Percentiles rank a stretch among this genome's conserved stretches.
Evolutionary conservation across 2,797 vertebrate species (phyloP).

Genomic region (Silurus lanzhouensis): DNA sequence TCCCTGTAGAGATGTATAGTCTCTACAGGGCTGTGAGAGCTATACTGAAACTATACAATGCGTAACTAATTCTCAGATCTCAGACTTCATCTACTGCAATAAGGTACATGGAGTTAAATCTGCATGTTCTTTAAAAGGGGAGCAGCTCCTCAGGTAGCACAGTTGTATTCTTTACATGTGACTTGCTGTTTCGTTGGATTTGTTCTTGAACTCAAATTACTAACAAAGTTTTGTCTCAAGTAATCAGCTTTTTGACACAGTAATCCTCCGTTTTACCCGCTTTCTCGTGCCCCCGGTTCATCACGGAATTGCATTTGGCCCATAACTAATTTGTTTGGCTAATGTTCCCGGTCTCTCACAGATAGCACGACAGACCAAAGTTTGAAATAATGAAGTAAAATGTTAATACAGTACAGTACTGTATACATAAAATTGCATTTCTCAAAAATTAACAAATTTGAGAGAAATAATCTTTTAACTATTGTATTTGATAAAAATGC

Average conservation of each 20-base stretch:
- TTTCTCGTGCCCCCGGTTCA: no score
- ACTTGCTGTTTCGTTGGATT: background rate
- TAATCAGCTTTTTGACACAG: background rate
- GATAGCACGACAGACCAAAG: no score
- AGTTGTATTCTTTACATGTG: no score
- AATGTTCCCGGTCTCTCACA: no score
- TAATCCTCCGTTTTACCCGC: no score
- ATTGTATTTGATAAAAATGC: background rate
- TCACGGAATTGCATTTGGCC: no score
- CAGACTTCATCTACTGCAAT: background rate
- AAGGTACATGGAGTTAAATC: background rate
- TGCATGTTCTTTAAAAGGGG: background rate
- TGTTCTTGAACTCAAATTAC: background rate
- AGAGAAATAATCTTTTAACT: no score
- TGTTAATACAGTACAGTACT: no score
- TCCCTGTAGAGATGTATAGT: background rate
- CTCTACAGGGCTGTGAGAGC: slow-evolving; percentile 9
- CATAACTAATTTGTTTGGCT: no score
- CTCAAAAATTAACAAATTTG: background rate
- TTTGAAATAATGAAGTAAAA: no score
- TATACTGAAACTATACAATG: slow-evolving; percentile 11
- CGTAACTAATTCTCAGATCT: background rate
- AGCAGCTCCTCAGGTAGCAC: background rate
- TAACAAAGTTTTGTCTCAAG: background rate
- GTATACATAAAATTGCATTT: no score